Percentiles rank a stretch among this genome's conserved stretches.
Evolutionary conservation across 2,113 vertebrate genomes (phyloP).

Genomic region (Oenanthe melanoleuca): DNA sequence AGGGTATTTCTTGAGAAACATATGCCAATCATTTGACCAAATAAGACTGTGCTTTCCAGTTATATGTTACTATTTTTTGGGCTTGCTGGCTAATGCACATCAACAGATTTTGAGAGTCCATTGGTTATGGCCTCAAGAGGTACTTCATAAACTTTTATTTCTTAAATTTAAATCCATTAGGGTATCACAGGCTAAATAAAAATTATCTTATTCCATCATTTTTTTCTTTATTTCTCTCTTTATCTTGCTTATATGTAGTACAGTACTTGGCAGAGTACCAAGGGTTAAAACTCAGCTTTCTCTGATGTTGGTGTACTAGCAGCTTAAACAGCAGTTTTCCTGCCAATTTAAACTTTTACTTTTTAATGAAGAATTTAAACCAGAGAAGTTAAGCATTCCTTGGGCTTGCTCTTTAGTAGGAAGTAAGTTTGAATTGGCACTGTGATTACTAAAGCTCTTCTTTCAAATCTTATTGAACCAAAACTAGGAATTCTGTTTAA

Average conservation of each 20-base stretch:
- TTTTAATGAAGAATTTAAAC: slow-evolving; percentile 71
- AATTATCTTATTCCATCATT: not conserved
- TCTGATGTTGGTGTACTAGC: slow-evolving; percentile 41
- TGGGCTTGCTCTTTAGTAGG: slow-evolving; percentile 48
- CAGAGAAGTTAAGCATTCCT: slow-evolving; percentile 66
- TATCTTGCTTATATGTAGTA: not conserved
- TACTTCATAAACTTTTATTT: slow-evolving; percentile 18
- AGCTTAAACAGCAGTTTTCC: slow-evolving; percentile 54
- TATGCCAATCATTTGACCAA: slow-evolving; percentile 30
- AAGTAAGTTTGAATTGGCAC: slow-evolving; percentile 70
- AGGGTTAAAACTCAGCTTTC: slow-evolving; percentile 32
- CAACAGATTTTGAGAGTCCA: slow-evolving; percentile 2
- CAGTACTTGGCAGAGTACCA: slow-evolving; percentile 34
- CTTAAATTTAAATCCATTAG: slow-evolving; percentile 12
- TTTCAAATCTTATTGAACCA: slow-evolving; percentile 36
- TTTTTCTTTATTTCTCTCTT: not conserved
- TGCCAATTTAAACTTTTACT: slow-evolving; percentile 70
- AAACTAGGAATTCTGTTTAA: slow-evolving; percentile 44
- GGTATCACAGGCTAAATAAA: slow-evolving; percentile 38
- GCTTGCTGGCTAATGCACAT: not conserved
- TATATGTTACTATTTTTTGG: not conserved
- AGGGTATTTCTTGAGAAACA: slow-evolving; percentile 39
- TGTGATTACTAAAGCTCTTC: not conserved
- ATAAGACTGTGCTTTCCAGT: not conserved
- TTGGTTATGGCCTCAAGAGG: not conserved